Evolutionary conservation across 1,140 invertebrate species (phyloP).

Genomic region (Nomia melanderi): DNA sequence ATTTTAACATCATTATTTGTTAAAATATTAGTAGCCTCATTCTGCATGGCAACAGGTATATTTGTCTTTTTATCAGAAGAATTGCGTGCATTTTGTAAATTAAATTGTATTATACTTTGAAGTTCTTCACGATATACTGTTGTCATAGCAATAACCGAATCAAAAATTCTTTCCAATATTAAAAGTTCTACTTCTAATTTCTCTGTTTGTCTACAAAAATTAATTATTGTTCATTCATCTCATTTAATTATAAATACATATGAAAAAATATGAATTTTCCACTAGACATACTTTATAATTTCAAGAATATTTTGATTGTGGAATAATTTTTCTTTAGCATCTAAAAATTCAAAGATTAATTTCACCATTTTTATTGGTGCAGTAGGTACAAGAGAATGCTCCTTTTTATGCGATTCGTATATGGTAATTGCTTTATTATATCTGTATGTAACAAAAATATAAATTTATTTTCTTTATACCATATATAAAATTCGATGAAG

Average conservation of each 20-base stretch:
- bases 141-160: conserved; percentile 55
- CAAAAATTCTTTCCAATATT: conserved; percentile 53
- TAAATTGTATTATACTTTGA: conserved; percentile 19
- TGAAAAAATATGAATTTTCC: background rate
- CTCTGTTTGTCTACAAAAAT: conserved; percentile 50
- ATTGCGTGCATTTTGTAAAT: background rate
- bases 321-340: conserved; percentile 25
- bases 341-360: conserved; percentile 52
- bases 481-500: conserved; percentile 5
- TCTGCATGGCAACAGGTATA: too few relatives aligned
- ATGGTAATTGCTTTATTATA: conserved; percentile 48
- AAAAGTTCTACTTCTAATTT: conserved; percentile 47
- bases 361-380: conserved; percentile 58
- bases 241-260: background rate
- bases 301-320: conserved; percentile 33
- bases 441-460: conserved; percentile 42
- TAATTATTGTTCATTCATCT: background rate
- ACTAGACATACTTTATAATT: conserved; percentile 39
- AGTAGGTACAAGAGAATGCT: conserved; percentile 23
- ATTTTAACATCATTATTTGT: background rate
- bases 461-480: background rate
- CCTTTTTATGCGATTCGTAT: conserved; percentile 31
- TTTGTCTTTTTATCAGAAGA: background rate
- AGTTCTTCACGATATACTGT: conserved; percentile 49
- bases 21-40: background rate